phyloP scores from a whole-genome alignment of 2,113 vertebrate species.

The Struthio camelus region DNA sequence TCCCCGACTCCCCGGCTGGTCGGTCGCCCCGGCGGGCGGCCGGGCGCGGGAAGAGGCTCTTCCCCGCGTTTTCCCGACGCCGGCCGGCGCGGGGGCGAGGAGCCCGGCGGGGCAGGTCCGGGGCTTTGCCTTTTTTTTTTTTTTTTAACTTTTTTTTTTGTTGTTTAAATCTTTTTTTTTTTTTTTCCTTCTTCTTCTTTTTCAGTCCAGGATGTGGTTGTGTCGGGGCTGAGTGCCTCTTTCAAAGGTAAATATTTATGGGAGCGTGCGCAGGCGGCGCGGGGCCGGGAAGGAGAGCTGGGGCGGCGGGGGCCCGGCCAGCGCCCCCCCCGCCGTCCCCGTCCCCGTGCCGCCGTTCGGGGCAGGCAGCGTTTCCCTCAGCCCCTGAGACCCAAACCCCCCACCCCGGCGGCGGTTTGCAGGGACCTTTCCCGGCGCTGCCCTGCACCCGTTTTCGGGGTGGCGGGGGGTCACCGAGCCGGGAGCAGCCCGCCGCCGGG shows the following conservation, averaged over 20 bases:
- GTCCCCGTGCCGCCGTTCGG: neutral
- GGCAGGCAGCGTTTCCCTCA: no score
- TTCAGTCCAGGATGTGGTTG: constrained; percentile 64
- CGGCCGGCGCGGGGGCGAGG: neutral
- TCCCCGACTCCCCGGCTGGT: no score
- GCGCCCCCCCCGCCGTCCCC: neutral
- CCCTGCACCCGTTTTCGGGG: no score
- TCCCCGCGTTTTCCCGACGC: no score
- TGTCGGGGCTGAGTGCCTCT: constrained; percentile 16
- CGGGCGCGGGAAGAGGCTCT: no score
- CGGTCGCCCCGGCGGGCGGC: no score
- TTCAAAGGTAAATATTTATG: constrained; percentile 69
- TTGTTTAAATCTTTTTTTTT: no score
- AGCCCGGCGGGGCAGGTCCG: neutral
- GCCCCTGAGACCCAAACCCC: no score
- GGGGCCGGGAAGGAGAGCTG: neutral
- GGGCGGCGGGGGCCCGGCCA: fast-evolving
- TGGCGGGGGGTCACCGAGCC: no score
- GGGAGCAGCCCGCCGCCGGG: no score
- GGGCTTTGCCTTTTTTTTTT: neutral
- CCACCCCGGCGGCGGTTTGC: no score
- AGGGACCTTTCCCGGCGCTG: no score
- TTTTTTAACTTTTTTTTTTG: neutral
- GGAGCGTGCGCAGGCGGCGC: neutral
- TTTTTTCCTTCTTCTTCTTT: neutral